phyloP scores from a whole-genome alignment of 2,888 invertebrate species.

The Trisateles emortualis region DNA sequence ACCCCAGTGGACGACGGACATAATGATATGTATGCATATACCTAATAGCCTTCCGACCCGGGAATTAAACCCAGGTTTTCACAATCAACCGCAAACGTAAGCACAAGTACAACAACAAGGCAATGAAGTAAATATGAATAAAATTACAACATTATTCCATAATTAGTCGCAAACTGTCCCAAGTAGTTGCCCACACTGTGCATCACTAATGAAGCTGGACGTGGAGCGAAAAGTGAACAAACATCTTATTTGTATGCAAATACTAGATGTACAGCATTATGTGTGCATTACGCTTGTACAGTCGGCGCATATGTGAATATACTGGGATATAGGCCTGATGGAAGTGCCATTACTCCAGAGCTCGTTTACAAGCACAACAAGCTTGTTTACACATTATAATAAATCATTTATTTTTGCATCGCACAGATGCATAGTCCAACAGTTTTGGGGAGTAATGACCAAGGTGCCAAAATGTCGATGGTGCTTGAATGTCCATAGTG shows the following conservation, averaged over 20 bases:
- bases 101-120: too few relatives aligned
- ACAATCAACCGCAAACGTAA: not conserved
- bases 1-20: too few relatives aligned
- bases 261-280: conserved; percentile 43
- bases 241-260: conserved; percentile 64
- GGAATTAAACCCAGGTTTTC: too few relatives aligned
- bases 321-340: not conserved
- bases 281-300: conserved; percentile 37
- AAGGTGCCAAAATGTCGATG: too few relatives aligned
- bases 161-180: not conserved
- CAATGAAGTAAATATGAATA: not conserved
- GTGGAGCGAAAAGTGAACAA: conserved; percentile 49
- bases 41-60: too few relatives aligned
- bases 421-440: too few relatives aligned
- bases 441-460: too few relatives aligned
- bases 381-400: too few relatives aligned
- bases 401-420: too few relatives aligned
- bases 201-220: conserved; percentile 40
- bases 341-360: not conserved
- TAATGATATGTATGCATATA: too few relatives aligned
- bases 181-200: conserved; percentile 8
- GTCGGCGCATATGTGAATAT: conserved; percentile 1
- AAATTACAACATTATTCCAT: not conserved
- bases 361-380: not conserved
- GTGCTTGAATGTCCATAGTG: too few relatives aligned